These are phyloP conservation scores for Tragelaphus imberbis DNA, from an alignment of 2,113 vertebrate genomes.

Conservation along the genomic window DNA sequence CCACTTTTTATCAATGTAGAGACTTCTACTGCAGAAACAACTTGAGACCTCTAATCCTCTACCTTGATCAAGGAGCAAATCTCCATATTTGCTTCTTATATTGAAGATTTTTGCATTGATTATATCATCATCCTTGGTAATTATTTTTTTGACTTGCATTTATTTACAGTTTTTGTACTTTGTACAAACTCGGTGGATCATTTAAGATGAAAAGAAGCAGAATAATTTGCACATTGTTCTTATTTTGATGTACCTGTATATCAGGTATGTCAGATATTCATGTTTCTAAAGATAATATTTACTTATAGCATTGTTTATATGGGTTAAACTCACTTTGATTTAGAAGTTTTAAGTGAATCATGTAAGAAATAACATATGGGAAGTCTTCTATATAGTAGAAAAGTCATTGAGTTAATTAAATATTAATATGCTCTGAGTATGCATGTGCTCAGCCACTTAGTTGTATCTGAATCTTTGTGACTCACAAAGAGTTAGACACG, in stretches of 20 bases:
- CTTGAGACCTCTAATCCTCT: neutral
- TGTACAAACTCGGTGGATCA: neutral
- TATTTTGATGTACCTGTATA: neutral
- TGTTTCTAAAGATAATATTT: neutral
- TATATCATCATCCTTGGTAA: neutral
- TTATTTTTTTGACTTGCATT: neutral
- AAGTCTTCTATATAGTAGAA: neutral
- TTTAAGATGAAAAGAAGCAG: neutral
- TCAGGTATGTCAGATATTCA: neutral
- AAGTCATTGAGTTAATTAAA: neutral
- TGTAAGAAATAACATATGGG: neutral
- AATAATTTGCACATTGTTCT: neutral
- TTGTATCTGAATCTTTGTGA: neutral
- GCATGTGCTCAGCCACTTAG: neutral
- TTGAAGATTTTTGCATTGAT: neutral
- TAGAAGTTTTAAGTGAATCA: neutral
- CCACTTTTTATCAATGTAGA: neutral
- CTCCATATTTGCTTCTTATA: neutral
- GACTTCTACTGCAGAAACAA: neutral
- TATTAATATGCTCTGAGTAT: neutral
- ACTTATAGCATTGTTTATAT: neutral
- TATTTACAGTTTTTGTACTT: neutral
- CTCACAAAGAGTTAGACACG: rapidly evolving
- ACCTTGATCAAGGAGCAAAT: neutral
- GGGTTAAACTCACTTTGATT: neutral